Evolutionary conservation across 1,140 invertebrate species (phyloP).

Genomic region (Onthophagus taurus): DNA sequence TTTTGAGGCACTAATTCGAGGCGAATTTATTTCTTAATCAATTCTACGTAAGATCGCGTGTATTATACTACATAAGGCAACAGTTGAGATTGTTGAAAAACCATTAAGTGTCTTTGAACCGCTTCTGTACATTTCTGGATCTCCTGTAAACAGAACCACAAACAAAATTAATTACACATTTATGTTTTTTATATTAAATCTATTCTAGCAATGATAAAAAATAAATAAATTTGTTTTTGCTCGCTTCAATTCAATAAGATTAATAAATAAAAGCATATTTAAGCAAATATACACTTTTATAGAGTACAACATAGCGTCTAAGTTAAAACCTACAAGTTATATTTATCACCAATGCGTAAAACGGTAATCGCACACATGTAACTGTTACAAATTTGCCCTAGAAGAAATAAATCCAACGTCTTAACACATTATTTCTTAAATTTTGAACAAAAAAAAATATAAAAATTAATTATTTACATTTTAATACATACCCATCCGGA

Average conservation of each 20-base stretch:
- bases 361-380: constrained; percentile 3
- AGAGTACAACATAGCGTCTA: background rate
- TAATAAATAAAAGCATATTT: background rate
- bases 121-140: constrained; percentile 22
- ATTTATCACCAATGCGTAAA: constrained; percentile 6
- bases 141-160: constrained; percentile 17
- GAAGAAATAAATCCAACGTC: background rate
- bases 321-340: background rate
- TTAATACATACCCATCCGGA: constrained; percentile 67
- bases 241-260: background rate
- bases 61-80: too few relatives aligned
- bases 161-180: background rate
- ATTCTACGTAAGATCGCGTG: too few relatives aligned
- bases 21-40: too few relatives aligned
- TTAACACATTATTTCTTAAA: background rate
- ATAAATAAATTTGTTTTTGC: background rate
- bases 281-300: background rate
- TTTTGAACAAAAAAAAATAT: too few relatives aligned
- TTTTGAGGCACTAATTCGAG: too few relatives aligned
- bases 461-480: background rate
- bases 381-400: constrained; percentile 3
- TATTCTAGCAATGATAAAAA: too few relatives aligned
- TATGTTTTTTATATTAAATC: too few relatives aligned
- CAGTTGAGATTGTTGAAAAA: too few relatives aligned
- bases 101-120: too few relatives aligned